phyloP scores from a whole-genome alignment of 2,888 invertebrate genomes.

The Agrochola lychnidis region DNA sequence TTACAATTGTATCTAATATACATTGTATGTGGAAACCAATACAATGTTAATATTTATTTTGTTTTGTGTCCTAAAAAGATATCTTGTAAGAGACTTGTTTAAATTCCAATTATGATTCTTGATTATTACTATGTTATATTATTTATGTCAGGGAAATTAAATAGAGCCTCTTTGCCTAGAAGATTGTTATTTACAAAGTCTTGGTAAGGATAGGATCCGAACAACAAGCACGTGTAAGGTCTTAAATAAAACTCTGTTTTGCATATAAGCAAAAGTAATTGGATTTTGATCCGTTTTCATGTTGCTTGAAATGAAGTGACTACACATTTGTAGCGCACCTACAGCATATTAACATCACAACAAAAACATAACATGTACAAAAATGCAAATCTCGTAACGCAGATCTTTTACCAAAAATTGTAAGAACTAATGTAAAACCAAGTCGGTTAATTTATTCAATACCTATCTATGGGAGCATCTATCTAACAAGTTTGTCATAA shows the following conservation, averaged over 20 bases:
- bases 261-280: background rate
- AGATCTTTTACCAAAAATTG: too few species aligned
- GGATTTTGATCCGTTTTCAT: background rate
- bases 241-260: background rate
- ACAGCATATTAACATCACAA: background rate
- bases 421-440: too few species aligned
- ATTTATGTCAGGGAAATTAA: background rate
- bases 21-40: too few species aligned
- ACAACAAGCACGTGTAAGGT: conserved; percentile 1
- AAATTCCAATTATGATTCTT: background rate
- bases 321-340: background rate
- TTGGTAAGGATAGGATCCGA: background rate
- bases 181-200: background rate
- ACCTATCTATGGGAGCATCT: too few species aligned
- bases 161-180: background rate
- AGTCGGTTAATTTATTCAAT: too few species aligned
- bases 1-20: too few species aligned
- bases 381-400: too few species aligned
- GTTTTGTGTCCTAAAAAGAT: too few species aligned
- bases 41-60: too few species aligned
- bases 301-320: background rate
- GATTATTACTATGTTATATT: background rate
- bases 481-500: too few species aligned
- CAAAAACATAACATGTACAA: too few species aligned
- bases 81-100: background rate